These are phyloP conservation scores for Heterotilapia buettikoferi DNA, from an alignment of 2,113 vertebrate species.

Conservation along the genomic window DNA sequence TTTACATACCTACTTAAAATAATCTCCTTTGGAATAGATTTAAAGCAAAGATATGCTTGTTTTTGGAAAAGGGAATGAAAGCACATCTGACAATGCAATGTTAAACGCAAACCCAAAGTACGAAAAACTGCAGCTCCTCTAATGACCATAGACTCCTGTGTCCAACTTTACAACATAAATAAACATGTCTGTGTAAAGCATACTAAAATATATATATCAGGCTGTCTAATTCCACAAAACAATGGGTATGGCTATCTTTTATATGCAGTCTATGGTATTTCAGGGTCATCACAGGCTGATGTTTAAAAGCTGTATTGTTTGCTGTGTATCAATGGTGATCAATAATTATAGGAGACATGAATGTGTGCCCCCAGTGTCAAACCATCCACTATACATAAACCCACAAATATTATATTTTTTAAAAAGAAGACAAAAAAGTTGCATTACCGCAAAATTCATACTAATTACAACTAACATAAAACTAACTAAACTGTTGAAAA, in stretches of 20 bases:
- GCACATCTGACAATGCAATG: not conserved
- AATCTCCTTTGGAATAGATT: not conserved
- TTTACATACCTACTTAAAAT: not conserved
- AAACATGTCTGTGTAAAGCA: too few relatives aligned
- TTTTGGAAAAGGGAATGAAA: rapidly evolving
- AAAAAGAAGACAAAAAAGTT: not conserved
- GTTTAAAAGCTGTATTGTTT: not conserved
- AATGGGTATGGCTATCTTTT: too few relatives aligned
- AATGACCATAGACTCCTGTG: too few relatives aligned
- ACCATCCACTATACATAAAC: not conserved
- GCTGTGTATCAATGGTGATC: not conserved
- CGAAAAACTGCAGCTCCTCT: too few relatives aligned
- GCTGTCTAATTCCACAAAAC: too few relatives aligned
- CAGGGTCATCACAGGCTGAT: rapidly evolving
- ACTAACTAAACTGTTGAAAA: not conserved
- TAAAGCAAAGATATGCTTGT: not conserved
- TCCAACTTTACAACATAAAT: too few relatives aligned
- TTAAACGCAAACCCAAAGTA: not conserved
- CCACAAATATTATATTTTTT: not conserved
- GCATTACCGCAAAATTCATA: not conserved
- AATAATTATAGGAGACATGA: rapidly evolving
- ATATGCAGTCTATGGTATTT: too few relatives aligned
- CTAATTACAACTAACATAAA: not conserved
- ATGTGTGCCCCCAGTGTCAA: not conserved
- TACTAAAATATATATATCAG: too few relatives aligned